These are phyloP conservation scores for Sebastes steindachneri DNA, from an alignment of 2,797 vertebrate species.

Conservation along the genomic window DNA sequence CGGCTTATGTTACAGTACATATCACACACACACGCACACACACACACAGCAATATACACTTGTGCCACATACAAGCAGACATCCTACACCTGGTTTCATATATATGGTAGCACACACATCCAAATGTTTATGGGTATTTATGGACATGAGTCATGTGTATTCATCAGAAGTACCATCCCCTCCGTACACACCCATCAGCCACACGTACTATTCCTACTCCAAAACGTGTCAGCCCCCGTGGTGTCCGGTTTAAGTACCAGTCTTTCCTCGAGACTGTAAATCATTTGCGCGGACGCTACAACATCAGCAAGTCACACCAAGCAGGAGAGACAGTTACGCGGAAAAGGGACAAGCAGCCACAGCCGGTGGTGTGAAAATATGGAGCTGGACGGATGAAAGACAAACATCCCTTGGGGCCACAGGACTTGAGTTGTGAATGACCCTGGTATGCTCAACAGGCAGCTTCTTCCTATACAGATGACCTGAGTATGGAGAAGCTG, in stretches of 20 bases:
- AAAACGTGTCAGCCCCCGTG: constrained; percentile 47
- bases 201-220: constrained; percentile 17
- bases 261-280: constrained; percentile 57
- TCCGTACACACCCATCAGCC: neutral
- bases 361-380: constrained; percentile 48
- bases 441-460: constrained; percentile 26
- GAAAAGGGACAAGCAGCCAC: constrained; percentile 25
- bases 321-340: constrained; percentile 7
- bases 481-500: neutral
- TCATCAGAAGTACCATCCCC: constrained; percentile 32
- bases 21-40: constrained; percentile 19
- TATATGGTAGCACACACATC: constrained; percentile 37
- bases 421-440: constrained; percentile 52
- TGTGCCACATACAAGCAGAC: constrained; percentile 39
- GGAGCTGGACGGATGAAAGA: constrained; percentile 54
- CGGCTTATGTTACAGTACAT: constrained; percentile 61
- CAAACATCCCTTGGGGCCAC: constrained; percentile 55
- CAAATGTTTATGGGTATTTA: constrained; percentile 63
- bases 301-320: constrained; percentile 32
- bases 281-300: constrained; percentile 38
- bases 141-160: constrained; percentile 55
- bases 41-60: constrained; percentile 29
- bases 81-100: constrained; percentile 62
- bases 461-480: constrained; percentile 33
- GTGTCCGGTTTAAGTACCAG: constrained; percentile 58